Base-by-base conservation (phyloP, 2,888 invertebrate genomes). In the Drosophila setosimentum region DNA sequence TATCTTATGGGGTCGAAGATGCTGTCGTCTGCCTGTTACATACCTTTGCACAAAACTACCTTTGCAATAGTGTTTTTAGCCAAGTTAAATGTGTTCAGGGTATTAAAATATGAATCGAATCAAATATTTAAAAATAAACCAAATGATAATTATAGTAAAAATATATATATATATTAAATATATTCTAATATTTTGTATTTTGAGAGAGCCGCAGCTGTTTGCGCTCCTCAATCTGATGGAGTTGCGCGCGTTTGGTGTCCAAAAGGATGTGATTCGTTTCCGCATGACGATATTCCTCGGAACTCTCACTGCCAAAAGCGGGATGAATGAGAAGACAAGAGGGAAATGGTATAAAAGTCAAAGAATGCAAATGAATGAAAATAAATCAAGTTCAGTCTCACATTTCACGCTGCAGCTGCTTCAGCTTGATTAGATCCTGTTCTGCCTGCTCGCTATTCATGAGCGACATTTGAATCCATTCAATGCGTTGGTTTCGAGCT, bases 171-270 rank as follows among this genome's bases (percentile, higher is more conserved):
- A 10, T n/a, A 27, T 32, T n/a, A n/a, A 18, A 45, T 49, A 18
- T 13, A 2, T 37, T 29, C 16, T 68, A 33, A 21, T 27, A 61
- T 18, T 35, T 42, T 30, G 42, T 13, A 11, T 21, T 48, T 21
- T 84, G 77, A 85, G 82, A 80, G 6, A 64, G 79, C 0, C 63
- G 68, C 7, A 67, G 18, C 1, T 61, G 64, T 54, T 72, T 73
- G 13, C 73, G 71, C 49, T 90, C 82, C 42, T 82, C 80, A 21
- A 87, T 90, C 62, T 87, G 87, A 55, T 82, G 64, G 7, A 90
- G 73, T 6, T 87, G 87, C 2, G 82, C 78, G 30, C 66, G 72
- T 4, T 90, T 87, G 18, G 78, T 76, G 2, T 75, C 78, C 54
- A 82, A n/a, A 0, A 87, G 75, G 0, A 90, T 60, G 7, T 87